Evolutionary conservation across 2,888 invertebrate genomes (phyloP), one percentile per base, ranked within the genome.

Genomic region (Xylophagus ater): DNA sequence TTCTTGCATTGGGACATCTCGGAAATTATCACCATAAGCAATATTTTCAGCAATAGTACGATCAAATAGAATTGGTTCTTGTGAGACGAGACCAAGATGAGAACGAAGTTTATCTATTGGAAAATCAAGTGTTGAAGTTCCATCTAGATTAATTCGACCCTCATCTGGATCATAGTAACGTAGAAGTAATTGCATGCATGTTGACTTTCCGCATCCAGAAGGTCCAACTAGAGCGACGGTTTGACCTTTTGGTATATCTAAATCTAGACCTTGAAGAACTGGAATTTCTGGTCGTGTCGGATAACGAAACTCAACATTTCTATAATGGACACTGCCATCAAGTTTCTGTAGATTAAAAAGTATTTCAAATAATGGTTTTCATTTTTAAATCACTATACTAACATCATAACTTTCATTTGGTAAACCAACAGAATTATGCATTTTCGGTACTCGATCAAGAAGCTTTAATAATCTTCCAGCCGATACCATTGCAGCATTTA

Each of bases 21-120:
- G 66, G 0, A 68, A 69, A 57, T 83, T 85, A 62, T 86, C 85
- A 0, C 90, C 90, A 55, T 88, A 90, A 1, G 81, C 81, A 52
- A 92, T 89, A 58, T 90, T 90, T 53, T 89, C 85, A 0, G 75
- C 74, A 33, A 90, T 84, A 32, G 78, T 79, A 30, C 81, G 72
- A 55, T 86, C 83, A 59, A 90, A 89, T 1, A 90, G 70, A 1
- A 81, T 75, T 0, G 87, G 90, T 55, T 90, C 89, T 59, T 90
- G 90, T 0, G 85, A 82, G 5, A 90, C 79, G 29, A 89, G 76
- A 34, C 86, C 86, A 38, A 89, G 70, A 59, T 83, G 81, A 9
- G 73, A 66, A 2, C 90, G 71, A 3, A 87, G 63, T 40, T 76
- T 76, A 0, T 70, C 55, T 10, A 87, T 57, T 3, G 82, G 78